Evolutionary conservation across 64 coral and sea anemone genomes (phyloP).

Genomic region (Dendrophyllia cribrosa): DNA sequence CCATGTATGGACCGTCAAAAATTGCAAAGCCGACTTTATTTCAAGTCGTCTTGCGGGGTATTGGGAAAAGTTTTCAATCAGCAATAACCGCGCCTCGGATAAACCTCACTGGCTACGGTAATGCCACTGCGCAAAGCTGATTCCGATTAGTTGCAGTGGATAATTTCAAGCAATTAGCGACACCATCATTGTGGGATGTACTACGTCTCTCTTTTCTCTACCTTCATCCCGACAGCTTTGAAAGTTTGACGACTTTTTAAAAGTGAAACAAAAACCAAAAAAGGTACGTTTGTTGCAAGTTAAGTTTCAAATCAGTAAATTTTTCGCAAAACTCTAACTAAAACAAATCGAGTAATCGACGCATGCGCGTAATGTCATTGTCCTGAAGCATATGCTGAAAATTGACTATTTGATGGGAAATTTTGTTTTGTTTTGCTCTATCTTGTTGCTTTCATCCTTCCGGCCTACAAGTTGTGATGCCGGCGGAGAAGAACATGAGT

Average conservation of each 20-base stretch:
- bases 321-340: too few species aligned
- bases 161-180: neutral
- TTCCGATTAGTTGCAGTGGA: fast-evolving
- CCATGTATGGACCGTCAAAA: slow-evolving; percentile 85
- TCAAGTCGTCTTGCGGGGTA: slow-evolving; percentile 95
- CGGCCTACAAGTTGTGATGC: too few species aligned
- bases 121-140: slow-evolving; percentile 97
- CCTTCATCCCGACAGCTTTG: too few species aligned
- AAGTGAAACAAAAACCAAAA: too few species aligned
- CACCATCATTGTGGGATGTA: neutral
- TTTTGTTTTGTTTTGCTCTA: too few species aligned
- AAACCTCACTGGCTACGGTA: slow-evolving; percentile 91
- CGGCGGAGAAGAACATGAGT: too few species aligned
- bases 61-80: slow-evolving; percentile 99
- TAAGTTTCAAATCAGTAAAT: too few species aligned
- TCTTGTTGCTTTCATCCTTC: too few species aligned
- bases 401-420: too few species aligned
- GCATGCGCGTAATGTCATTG: neutral
- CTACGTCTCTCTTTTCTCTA: neutral
- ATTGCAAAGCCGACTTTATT: slow-evolving; percentile 96
- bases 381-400: too few species aligned
- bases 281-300: too few species aligned
- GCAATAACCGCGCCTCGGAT: slow-evolving; percentile 97
- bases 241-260: too few species aligned
- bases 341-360: neutral